These are phyloP conservation scores for Halcyon smyrnensis DNA, from an alignment of 2,797 vertebrate genomes.

Conservation along the genomic window DNA sequence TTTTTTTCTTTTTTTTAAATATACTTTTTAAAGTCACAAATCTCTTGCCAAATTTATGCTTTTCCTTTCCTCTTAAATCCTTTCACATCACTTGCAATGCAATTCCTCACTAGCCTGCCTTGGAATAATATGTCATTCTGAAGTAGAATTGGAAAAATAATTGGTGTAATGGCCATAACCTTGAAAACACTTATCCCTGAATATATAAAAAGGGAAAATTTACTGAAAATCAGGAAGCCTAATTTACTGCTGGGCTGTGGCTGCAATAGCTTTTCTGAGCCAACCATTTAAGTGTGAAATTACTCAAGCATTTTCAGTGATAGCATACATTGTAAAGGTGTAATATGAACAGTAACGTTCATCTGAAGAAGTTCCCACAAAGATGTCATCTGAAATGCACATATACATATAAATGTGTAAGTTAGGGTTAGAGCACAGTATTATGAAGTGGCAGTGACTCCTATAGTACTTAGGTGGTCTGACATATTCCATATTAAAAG, in stretches of 20 bases:
- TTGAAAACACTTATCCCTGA: constrained; percentile 41
- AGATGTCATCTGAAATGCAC: not conserved
- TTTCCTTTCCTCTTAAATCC: constrained; percentile 14
- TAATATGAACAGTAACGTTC: not conserved
- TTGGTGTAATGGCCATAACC: constrained; percentile 51
- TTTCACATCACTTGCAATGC: not conserved
- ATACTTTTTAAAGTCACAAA: constrained; percentile 30
- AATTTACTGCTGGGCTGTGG: not conserved
- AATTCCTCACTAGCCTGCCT: constrained; percentile 14
- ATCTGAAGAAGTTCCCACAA: not conserved
- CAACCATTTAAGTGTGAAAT: not conserved
- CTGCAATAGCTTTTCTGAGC: not conserved
- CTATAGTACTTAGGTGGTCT: not conserved
- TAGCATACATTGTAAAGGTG: not conserved
- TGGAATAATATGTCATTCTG: constrained; percentile 17
- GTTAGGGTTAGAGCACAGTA: not conserved
- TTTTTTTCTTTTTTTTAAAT: not conserved
- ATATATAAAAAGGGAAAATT: constrained; percentile 22
- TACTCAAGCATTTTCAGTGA: not conserved
- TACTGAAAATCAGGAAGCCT: not conserved
- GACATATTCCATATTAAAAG: not conserved
- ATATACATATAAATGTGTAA: not conserved
- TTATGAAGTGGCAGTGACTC: not conserved
- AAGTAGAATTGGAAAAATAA: constrained; percentile 64
- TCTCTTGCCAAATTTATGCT: constrained; percentile 38